Base-by-base conservation (phyloP, 2,797 vertebrate species). In the Eidolon dupreanum region DNA sequence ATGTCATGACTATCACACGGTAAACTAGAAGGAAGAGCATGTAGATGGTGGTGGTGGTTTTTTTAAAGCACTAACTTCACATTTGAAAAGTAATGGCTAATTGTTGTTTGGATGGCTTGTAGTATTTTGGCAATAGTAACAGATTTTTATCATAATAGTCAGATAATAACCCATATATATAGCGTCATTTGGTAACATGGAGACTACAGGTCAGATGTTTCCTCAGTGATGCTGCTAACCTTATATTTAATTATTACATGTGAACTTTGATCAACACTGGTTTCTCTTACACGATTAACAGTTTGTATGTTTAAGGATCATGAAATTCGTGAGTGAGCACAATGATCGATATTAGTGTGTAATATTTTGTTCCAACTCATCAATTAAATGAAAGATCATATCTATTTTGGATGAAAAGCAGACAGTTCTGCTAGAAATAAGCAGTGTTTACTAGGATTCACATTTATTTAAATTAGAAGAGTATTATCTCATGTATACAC, bases 371-470 rank as follows among this genome's bases (percentile, higher is more conserved):
- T 70, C 11, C 28, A 90, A 61, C 20, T 78, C 36, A 33, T 51
- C 20, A 65, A 31, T 66, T 68, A 84, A 83, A 88, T 16, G 41
- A 84, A 90, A 78, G 13, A 57, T 57, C 77, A 46, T 66, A 22
- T 49, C 38, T 83, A 57, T 59, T 59, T 66, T 66, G 28, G 11
- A 46, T 65, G 36, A 53, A 68, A 82, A 53, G 43, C 17, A 36
- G 73, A 11, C 3, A 43, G 5, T 73, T 93, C 49, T 74, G 20
- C 57, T 82, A 66, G 38, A 82, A 65, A 55, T 73, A 66, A 81
- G 49, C 24, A 65, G 20, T 70, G 15, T 24, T 71, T 71, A 20
- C 22, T 36, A 38, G 17, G 26, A 46, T n/a, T 66, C 7, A 5
- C 1, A 12, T 46, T 74, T 59, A 57, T 65, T 84, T 74, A 74